Base-by-base conservation (phyloP, 2,888 invertebrate species). In the Polyommatus iphigenia region DNA sequence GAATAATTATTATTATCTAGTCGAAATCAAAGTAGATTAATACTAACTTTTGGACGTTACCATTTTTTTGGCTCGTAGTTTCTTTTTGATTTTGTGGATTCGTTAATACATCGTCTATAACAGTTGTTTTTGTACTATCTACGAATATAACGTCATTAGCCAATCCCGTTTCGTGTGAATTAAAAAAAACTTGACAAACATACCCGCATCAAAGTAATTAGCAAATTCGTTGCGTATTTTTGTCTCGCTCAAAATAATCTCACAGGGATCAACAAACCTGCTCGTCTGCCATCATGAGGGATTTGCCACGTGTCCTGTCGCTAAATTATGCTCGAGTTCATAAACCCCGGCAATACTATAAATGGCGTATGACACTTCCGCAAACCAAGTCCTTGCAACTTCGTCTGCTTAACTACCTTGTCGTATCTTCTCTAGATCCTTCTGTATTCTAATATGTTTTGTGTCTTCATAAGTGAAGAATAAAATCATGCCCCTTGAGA, bases 331-430 rank as follows among this genome's bases (percentile, higher is more conserved):
- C 73, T n/a, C n/a, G 75, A 75, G 77, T 72, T 80, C 82, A 77
- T 81, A 81, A 81, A 83, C 83, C 84, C 82, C 84, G 83, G 83
- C 79, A 84, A 83, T 84, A 83, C 83, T 84, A 84, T 84, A 84
- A 84, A 82, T 81, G 81, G 78, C 77, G 78, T 80, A 81, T 79
- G 81, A 79, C 80, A 82, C 83, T 82, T 82, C 82, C 82, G 80
- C 78, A 82, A 82, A 82, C 83, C 82, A 80, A 80, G 78, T 67
- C 46, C 24, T 20, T 8, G 62, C 20, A 20, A 20, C 7, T 59
- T n/a, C 59, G 59, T 59, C 59, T 59, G 59, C 8, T n/a, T 20
- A 20, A 59, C n/a, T 59, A 59, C 2, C 59, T 20, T 59, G 3
- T 59, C 1, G 59, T 59, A 3, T 8, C 59, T 59, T n/a, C 54